Base-by-base conservation (phyloP, 2,888 invertebrate genomes). In the Rhopalosiphum nymphaeae region DNA sequence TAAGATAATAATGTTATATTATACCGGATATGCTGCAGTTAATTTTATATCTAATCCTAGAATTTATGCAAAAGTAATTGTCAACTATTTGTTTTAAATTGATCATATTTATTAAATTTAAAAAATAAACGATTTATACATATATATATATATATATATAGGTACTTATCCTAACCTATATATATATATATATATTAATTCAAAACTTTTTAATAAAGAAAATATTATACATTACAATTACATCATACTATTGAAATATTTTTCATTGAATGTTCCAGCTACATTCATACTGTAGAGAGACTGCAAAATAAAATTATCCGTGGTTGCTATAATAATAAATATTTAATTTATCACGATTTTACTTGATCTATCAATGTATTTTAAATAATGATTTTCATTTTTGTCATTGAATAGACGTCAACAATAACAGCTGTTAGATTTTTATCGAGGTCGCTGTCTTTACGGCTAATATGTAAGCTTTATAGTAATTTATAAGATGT, bases 381-480 rank as follows among this genome's bases (percentile, higher is more conserved):
- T 56, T 89, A 89, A 67, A 21, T 56, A 46, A 90, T 42, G 85
- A 67, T 57, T 90, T 85, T 91, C 26, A 29, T 91, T 78, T 85
- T 93, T 85, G 61, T 84, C 86, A 86, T 89, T 92, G 53, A 44
- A 10, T 67, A 36, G 89, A 86, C 93, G 57, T 91, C 57, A 49
- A 90, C 84, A 94, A 53, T 21, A 89, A 36, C 46, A 53, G 49
- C 56, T 93, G 56, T 78, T 29, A 2, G 49, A 42, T 86, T 90
- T 57, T 42, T 85, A 94, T 94, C 90, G 49, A 90, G 86, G 90
- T 86, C 90, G 86, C 53, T 53, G 85, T 93, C 85, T 92, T 87
- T 61, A 61, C 53, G 46, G 25, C 21, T 56, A 42, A 53, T 49
- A 67, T 67, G 78, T 21, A 78, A 93, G 90, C 84, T 57, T 46